Conservation (phyloP, 2,797 vertebrate species). For the Lepus oiostolus region DNA sequence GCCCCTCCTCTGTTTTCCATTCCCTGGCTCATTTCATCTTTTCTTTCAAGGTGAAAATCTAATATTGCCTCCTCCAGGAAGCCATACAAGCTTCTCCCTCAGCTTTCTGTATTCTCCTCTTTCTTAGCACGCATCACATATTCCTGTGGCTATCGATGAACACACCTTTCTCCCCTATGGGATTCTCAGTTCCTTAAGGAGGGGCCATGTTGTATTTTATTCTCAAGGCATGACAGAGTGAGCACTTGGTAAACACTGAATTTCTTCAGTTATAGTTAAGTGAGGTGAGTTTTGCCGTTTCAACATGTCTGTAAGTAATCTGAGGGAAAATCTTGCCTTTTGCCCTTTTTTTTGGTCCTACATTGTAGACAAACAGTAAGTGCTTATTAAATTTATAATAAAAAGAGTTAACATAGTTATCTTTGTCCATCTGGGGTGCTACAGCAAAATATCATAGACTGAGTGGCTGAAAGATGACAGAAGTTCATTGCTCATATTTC, state of each 20-base stretch:
- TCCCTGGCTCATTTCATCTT: background rate
- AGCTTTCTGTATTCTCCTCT: background rate
- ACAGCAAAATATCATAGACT: background rate
- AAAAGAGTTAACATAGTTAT: background rate
- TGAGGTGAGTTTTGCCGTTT: constrained; percentile 44
- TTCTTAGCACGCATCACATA: background rate
- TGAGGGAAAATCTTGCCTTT: background rate
- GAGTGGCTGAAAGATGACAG: background rate
- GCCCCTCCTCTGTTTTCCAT: background rate
- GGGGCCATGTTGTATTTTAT: background rate
- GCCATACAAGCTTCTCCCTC: background rate
- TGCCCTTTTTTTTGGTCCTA: background rate
- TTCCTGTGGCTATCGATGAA: rapidly evolving
- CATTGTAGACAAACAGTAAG: background rate
- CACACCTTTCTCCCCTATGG: background rate
- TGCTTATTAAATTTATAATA: background rate
- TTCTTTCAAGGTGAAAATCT: background rate
- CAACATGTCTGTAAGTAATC: background rate
- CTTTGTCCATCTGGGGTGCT: background rate
- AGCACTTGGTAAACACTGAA: background rate
- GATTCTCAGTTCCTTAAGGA: background rate
- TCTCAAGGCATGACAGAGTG: background rate
- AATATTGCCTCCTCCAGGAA: background rate
- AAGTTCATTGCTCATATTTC: background rate
- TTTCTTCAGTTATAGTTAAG: background rate